phyloP scores from a whole-genome alignment of 2,797 vertebrate species.

The Poecile montanus region DNA sequence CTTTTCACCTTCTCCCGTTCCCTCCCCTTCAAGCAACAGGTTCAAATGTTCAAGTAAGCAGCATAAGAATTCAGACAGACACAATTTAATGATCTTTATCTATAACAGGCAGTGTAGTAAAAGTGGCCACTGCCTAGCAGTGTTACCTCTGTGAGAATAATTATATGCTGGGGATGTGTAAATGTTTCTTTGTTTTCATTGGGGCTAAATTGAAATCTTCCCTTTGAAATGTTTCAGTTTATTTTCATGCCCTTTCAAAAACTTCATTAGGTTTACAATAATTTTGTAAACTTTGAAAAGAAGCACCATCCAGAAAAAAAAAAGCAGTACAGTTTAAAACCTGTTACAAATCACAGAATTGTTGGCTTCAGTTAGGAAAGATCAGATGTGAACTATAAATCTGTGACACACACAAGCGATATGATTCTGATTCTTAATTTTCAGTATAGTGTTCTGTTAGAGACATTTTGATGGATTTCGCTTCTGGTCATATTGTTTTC shows the following conservation, averaged over 20 bases:
- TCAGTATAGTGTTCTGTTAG: background rate
- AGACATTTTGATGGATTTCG: background rate
- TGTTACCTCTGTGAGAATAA: background rate
- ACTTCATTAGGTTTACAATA: background rate
- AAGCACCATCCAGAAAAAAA: background rate
- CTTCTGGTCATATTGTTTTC: background rate
- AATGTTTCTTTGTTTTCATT: background rate
- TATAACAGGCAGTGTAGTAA: background rate
- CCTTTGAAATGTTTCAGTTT: background rate
- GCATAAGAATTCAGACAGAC: background rate
- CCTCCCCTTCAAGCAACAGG: slow-evolving; percentile 44
- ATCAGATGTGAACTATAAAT: background rate
- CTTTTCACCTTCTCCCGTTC: slow-evolving; percentile 48
- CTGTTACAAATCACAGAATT: background rate
- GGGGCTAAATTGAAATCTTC: background rate
- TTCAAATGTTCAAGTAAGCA: slow-evolving; percentile 41
- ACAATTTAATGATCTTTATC: background rate
- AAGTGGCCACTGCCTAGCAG: background rate
- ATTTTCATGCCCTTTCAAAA: background rate
- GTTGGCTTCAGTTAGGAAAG: background rate
- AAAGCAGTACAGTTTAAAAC: background rate
- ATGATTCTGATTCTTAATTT: background rate
- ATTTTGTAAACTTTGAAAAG: background rate
- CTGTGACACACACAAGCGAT: background rate
- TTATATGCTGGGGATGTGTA: background rate